Evolutionary conservation across 2,797 vertebrate genomes (phyloP).

Genomic region (Hydrocynus forskahlii): DNA sequence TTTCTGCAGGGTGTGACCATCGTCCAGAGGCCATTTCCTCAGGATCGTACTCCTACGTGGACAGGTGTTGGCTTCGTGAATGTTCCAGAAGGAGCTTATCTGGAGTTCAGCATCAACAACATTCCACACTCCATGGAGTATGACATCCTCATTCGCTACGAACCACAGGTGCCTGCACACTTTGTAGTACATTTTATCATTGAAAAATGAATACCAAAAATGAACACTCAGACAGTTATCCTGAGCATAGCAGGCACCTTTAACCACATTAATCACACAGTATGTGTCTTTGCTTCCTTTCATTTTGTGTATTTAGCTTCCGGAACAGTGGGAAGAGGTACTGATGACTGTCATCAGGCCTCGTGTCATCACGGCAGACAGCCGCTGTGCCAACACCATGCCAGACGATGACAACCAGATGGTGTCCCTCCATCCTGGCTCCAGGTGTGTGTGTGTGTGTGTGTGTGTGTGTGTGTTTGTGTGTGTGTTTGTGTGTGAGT

Average conservation of each 20-base stretch:
- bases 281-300: slow-evolving; percentile 19
- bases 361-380: slow-evolving; percentile 84
- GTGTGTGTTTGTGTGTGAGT: not conserved
- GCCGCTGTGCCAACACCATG: slow-evolving; percentile 92
- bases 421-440: slow-evolving; percentile 88
- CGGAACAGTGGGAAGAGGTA: slow-evolving; percentile 96
- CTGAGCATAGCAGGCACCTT: not conserved
- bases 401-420: slow-evolving; percentile 94
- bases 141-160: slow-evolving; percentile 92
- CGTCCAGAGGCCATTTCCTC: slow-evolving; percentile 84
- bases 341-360: slow-evolving; percentile 87
- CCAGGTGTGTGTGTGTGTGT: slow-evolving; percentile 76
- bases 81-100: slow-evolving; percentile 89
- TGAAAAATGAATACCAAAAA: not conserved
- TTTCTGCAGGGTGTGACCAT: slow-evolving; percentile 83
- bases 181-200: not conserved
- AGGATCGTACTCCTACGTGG: slow-evolving; percentile 91
- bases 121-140: slow-evolving; percentile 97
- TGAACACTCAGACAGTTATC: not conserved
- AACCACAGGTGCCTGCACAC: slow-evolving; percentile 86
- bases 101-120: slow-evolving; percentile 93
- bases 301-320: slow-evolving; percentile 77
- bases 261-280: not conserved
- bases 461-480: too few species aligned
- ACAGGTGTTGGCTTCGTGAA: slow-evolving; percentile 92